Base-by-base conservation (phyloP, 2,797 vertebrate species). In the Pangasius sanitwongsei region DNA sequence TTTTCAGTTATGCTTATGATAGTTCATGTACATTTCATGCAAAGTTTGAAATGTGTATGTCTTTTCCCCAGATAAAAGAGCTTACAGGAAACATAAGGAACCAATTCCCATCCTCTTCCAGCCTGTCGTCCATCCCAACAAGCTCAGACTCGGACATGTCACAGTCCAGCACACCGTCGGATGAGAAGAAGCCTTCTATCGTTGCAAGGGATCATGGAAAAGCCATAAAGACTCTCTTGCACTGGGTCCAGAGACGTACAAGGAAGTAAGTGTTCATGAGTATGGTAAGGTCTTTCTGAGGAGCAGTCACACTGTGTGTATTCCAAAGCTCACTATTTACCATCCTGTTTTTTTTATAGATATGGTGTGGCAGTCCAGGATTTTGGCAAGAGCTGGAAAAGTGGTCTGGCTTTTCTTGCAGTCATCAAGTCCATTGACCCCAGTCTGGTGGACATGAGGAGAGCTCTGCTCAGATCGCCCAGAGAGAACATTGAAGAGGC, bases 241-340 rank as follows among this genome's bases (percentile, higher is more conserved):
- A 97, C 2, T 99, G 98, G 98, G 97, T 99, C 67, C 98, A 99
- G 95, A 97, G 97, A 92, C 97, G 97, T 89, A 99, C 98, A 0
- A 96, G 97, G 93, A 99, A 98, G 98, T 99, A 94, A 96, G 97
- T 93, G 65, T 48, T 86, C 37, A 12, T 28, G 31, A 31, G 23
- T 61, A 61, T 61, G 37, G 69, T 34, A 3, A 80, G 15, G 61
- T 8, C 37, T 81, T n/a, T 41, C 34, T 63, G 12, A 41, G 37
- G 80, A 31, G n/a, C 6, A 70, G 41, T n/a, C 81, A 63, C 2
- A 16, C 61, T 82, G 20, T 50, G 67, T 48, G 48, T 78, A 13
- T 15, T 84, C 48, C 53, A 44, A 44, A 37, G 6, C 37, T 82
- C 48, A 48, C 7, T 80, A 28, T 67, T 83, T 25, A 53, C 69